Conservation (phyloP, 2,113 vertebrate genomes). For the Pygoscelis antarcticus region DNA sequence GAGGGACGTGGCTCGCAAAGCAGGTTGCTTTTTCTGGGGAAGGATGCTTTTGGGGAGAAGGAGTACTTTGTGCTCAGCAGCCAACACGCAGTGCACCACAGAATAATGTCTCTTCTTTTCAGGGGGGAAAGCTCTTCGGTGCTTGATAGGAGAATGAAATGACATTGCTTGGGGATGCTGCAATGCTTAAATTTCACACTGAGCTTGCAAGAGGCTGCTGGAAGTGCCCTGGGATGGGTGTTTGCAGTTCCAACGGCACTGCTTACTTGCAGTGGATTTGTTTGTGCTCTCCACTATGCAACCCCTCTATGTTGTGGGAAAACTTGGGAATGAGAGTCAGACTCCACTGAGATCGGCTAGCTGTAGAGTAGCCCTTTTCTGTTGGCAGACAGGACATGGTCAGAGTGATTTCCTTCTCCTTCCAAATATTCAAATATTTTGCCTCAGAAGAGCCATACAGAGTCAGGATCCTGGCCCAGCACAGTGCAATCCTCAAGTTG, state of each 20-base stretch:
- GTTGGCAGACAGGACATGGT: neutral
- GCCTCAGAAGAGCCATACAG: neutral
- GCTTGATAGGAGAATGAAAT: neutral
- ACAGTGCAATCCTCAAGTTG: too few relatives aligned
- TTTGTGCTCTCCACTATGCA: neutral
- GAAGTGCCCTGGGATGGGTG: neutral
- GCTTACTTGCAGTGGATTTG: neutral
- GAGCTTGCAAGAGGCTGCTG: neutral
- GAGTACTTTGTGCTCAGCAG: neutral
- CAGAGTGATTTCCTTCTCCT: neutral
- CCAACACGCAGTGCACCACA: neutral
- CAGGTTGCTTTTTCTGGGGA: rapidly evolving
- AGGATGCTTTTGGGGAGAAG: neutral
- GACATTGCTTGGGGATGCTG: neutral
- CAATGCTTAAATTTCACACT: neutral
- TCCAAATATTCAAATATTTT: neutral
- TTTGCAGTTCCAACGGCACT: neutral
- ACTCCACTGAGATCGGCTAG: neutral
- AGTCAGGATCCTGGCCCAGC: neutral
- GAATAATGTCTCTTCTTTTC: neutral
- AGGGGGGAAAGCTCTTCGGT: neutral
- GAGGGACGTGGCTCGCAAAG: neutral
- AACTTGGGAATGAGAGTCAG: neutral
- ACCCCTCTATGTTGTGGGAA: rapidly evolving
- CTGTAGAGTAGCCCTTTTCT: neutral